Evolutionary conservation across 2,888 invertebrate species (phyloP).

Genomic region (Napeogenes sylphis): DNA sequence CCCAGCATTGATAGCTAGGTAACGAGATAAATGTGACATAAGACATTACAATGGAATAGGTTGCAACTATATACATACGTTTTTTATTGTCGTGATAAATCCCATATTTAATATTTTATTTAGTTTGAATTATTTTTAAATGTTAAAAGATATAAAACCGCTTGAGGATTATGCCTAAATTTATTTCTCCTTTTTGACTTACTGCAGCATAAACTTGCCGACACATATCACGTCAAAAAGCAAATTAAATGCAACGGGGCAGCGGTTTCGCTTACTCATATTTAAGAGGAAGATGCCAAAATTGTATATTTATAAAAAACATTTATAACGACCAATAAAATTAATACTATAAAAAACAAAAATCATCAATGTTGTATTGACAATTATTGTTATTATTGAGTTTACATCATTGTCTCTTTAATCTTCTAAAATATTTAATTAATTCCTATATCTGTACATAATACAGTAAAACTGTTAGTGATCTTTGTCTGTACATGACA

Average conservation of each 20-base stretch:
- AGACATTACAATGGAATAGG: not conserved
- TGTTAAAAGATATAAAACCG: slow-evolving; percentile 14
- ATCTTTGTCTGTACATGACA: no score
- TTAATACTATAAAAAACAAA: not conserved
- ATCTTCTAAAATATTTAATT: no score
- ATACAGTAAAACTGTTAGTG: no score
- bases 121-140: not conserved
- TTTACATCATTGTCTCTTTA: no score
- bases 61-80: no score
- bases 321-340: not conserved
- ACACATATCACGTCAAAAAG: slow-evolving; percentile 32
- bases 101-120: not conserved
- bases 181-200: slow-evolving; percentile 1
- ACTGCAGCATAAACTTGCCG: slow-evolving; percentile 27
- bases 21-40: not conserved
- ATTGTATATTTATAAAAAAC: slow-evolving; percentile 18
- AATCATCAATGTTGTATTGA: no score
- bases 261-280: slow-evolving; percentile 31
- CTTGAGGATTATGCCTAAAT: slow-evolving; percentile 4
- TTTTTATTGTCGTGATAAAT: no score
- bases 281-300: slow-evolving; percentile 26
- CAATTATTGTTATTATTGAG: no score
- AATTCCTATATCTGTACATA: no score
- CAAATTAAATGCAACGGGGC: slow-evolving; percentile 30
- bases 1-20: not conserved